Base-by-base conservation (phyloP, 1,140 invertebrate genomes). In the Coelopa frigida region DNA sequence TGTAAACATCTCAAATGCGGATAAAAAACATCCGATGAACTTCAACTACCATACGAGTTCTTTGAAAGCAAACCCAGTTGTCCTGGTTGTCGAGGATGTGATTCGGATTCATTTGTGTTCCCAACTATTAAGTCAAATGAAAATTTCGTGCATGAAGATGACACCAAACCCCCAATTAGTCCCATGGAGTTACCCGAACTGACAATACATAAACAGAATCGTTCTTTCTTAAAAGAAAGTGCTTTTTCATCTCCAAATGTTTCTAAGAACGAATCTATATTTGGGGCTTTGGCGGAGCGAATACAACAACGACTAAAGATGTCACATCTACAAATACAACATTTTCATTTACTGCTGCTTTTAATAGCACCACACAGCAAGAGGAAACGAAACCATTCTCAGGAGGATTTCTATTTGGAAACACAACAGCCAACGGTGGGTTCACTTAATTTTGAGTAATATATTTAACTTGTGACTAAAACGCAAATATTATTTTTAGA, bases 21-120 rank as follows among this genome's bases (percentile, higher is more conserved):
- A 27, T 12, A 46, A 55, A 50, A 15, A 8, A 57, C 59, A 8
- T 48, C 49, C 4, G 50, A 65, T 21, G 50, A 58, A 32, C 33
- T 54, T 1, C 26, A 31, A 10, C 46, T 55, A 11, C 44, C 31
- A 12, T 20, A 22, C 8, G 48, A 53, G n/a, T 51, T 44, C 26
- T 26, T 50, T 6, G 40, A 38, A 1, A 15, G 11, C 1, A 18
- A 43, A 38, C 26, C 21, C 21, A 24, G 31, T 0, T 92, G 89
- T 70, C 67, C 74, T 20, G 89, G 89, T 4, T 92, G 89, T 56
- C 71, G 75, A 18, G 88, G 88, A 4, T 91, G 88, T 63, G 73
- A 78, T 45, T 59, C 73, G 0, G 72, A 75, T 14, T 35, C 59
- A 14, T 60, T 67, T 22, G 18, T 58, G 10, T 68, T 53, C 15